phyloP scores from a whole-genome alignment of 2,113 vertebrate species.

The Andinoacara biseriatus region DNA sequence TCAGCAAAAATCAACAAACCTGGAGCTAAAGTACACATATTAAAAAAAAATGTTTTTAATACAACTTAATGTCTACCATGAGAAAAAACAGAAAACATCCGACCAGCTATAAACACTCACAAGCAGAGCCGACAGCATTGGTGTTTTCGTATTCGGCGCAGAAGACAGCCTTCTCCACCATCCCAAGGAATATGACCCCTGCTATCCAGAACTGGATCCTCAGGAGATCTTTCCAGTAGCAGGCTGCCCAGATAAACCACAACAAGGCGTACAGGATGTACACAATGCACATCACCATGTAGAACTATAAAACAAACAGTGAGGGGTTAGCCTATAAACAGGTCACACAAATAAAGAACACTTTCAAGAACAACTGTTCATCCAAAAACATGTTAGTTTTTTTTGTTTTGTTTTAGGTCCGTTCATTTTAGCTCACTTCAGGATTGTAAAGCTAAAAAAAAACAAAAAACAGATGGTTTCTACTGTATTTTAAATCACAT shows the following conservation, averaged over 20 bases:
- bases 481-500: not conserved
- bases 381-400: constrained; percentile 5
- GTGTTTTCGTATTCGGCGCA: constrained; percentile 90
- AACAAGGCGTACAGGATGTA: constrained; percentile 87
- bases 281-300: constrained; percentile 90
- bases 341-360: constrained; percentile 5
- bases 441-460: not conserved
- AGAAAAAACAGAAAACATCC: not conserved
- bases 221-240: constrained; percentile 91
- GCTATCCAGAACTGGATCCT: constrained; percentile 93
- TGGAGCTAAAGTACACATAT: constrained; percentile 70
- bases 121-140: constrained; percentile 83
- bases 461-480: not conserved
- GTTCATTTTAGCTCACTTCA: not conserved
- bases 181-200: constrained; percentile 89
- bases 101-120: constrained; percentile 72
- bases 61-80: not conserved
- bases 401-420: not conserved
- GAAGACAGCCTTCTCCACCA: constrained; percentile 91
- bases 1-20: constrained; percentile 87
- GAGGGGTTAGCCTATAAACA: constrained; percentile 12
- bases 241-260: constrained; percentile 88
- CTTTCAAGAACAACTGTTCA: not conserved
- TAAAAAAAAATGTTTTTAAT: not conserved
- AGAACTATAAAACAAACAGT: constrained; percentile 77